Evolutionary conservation across 2,797 vertebrate species (phyloP).

Genomic region (Agapornis canus): DNA sequence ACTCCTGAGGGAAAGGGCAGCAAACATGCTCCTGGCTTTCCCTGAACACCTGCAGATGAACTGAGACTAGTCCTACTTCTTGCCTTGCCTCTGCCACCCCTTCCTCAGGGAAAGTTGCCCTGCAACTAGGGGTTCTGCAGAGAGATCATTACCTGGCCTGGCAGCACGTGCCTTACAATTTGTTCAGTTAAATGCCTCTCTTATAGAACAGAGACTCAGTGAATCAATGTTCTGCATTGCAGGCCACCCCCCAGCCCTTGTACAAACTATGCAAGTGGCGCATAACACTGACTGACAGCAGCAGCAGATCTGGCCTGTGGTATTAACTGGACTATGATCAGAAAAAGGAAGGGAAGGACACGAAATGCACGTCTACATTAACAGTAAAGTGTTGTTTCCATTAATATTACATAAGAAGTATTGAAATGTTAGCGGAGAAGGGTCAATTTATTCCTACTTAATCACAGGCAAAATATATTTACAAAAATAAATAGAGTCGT

Average conservation of each 20-base stretch:
- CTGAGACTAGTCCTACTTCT: neutral
- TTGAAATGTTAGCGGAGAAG: constrained; percentile 20
- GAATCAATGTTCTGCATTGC: neutral
- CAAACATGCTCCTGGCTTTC: neutral
- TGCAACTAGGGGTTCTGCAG: neutral
- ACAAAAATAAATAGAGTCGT: constrained; percentile 24
- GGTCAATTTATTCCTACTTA: constrained; percentile 47
- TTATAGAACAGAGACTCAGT: neutral
- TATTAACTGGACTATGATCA: neutral
- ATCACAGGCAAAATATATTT: constrained; percentile 46
- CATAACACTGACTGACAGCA: neutral
- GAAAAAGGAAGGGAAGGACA: neutral
- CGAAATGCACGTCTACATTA: neutral
- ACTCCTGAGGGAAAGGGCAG: neutral
- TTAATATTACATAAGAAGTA: neutral
- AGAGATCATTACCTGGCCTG: neutral
- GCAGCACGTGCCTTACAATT: neutral
- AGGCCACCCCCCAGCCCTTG: neutral
- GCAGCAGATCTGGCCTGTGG: neutral
- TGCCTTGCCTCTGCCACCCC: neutral
- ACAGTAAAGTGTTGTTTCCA: neutral
- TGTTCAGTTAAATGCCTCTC: constrained; percentile 16
- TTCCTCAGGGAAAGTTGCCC: neutral
- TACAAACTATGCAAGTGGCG: neutral
- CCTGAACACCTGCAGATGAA: neutral